Evolutionary conservation across 1,140 invertebrate genomes (phyloP).

Genomic region (Cryptotermes secundus): DNA sequence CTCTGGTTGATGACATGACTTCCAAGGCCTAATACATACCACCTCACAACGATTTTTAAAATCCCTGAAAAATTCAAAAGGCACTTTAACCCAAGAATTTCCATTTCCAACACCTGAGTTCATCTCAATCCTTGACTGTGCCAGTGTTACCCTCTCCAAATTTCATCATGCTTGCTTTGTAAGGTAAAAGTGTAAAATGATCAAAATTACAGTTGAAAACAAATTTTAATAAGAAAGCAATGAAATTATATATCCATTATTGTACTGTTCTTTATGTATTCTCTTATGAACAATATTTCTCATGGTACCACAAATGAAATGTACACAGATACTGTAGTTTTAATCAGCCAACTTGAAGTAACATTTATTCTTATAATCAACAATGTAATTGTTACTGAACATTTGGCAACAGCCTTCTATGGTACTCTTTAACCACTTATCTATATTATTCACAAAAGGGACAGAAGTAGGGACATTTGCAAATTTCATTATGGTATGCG

Average conservation of each 20-base stretch:
- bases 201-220: too few relatives aligned
- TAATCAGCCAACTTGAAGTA: constrained; percentile 15
- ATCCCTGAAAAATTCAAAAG: constrained; percentile 17
- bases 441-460: not conserved
- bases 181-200: too few relatives aligned
- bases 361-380: not conserved
- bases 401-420: not conserved
- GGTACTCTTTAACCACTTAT: not conserved
- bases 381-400: not conserved
- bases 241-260: too few relatives aligned
- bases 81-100: constrained; percentile 1
- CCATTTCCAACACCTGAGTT: not conserved
- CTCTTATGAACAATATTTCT: not conserved
- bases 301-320: constrained; percentile 3
- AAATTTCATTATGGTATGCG: not conserved
- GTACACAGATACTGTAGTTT: constrained; percentile 11
- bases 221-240: too few relatives aligned
- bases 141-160: too few relatives aligned
- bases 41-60: not conserved
- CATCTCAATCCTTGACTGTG: too few relatives aligned
- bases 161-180: too few relatives aligned
- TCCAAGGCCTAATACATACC: not conserved
- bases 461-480: not conserved
- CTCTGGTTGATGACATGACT: not conserved
- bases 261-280: too few relatives aligned